Evolutionary conservation across 2,888 invertebrate species (phyloP).

Genomic region (Apodemia zela): DNA sequence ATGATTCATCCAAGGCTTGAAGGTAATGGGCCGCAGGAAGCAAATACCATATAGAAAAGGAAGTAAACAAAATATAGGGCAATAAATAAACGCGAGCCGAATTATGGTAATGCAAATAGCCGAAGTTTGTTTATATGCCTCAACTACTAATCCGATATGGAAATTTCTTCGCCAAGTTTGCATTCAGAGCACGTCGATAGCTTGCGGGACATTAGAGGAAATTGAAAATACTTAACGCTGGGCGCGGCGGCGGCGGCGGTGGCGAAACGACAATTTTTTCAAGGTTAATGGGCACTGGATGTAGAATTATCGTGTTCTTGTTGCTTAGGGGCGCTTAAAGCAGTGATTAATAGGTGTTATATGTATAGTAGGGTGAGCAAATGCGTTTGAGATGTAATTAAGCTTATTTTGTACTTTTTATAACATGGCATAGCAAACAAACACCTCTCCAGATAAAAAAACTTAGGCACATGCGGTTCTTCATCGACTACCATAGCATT

Average conservation of each 20-base stretch:
- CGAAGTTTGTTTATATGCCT: conserved; percentile 21
- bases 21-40: neutral
- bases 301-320: neutral
- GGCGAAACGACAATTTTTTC: neutral
- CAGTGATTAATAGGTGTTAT: neutral
- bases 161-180: conserved; percentile 22
- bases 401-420: no score
- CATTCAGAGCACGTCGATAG: conserved; percentile 21
- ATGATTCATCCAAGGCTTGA: neutral
- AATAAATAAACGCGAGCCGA: conserved; percentile 20
- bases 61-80: conserved; percentile 21
- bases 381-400: no score
- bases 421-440: no score
- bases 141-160: conserved; percentile 28
- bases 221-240: conserved; percentile 21
- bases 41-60: conserved; percentile 16
- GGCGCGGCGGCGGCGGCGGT: neutral
- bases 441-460: no score
- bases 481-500: no score
- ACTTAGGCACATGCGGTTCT: no score
- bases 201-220: conserved; percentile 20
- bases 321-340: neutral
- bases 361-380: no score
- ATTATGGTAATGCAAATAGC: conserved; percentile 25
- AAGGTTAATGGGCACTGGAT: conserved; percentile 7